Evolutionary conservation across 1,140 invertebrate genomes (phyloP), one percentile per base, ranked within the genome.

Genomic region (Caerostris extrusa): DNA sequence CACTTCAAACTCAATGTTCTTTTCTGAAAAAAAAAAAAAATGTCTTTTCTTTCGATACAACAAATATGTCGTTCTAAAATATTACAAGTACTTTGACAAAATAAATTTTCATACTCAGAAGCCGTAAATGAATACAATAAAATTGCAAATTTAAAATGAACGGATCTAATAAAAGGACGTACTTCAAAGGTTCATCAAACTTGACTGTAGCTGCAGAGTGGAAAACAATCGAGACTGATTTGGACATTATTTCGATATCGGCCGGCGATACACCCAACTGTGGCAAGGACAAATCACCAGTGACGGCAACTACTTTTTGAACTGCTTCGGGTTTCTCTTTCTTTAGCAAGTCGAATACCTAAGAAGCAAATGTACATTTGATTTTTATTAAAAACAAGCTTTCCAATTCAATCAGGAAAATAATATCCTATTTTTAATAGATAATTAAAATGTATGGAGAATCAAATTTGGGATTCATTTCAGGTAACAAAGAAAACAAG

Each of bases 181-280:
- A 96, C 96, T 99, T 99, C 91, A 99, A 97, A 93, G 98, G 98
- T 96, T 99, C 99, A 96, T 99, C 99, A 96, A 99, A 99, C 96
- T 99, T 98, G 77, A 99, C 98, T n/a, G 99, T 99, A 58, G 99
- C 99, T 7, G 99, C 99, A 87, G 98, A 99, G 96, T 99, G 99
- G 96, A 99, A 99, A 17, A 99, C 98, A 94, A 99, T 97, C 86
- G 98, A 98, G 82, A 99, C 98, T 95, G 97, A 97, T 4, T 98
- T 96, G 94, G 97, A 97, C 14, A 99, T 96, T 53, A 96, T 96
- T 81, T 97, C 96, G 95, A 97, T 97, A 96, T 99, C 98, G 19
- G 96, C 96, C 4, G 97, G 95, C 95, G 97, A 98, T 95, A 99
- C 98, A 5, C 99, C 99, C 57, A 99, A 96, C 91, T 98, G 97